These are phyloP conservation scores for Pristionchus japonicus DNA, from an alignment of 2,888 invertebrate species.

Conservation along the genomic window DNA sequence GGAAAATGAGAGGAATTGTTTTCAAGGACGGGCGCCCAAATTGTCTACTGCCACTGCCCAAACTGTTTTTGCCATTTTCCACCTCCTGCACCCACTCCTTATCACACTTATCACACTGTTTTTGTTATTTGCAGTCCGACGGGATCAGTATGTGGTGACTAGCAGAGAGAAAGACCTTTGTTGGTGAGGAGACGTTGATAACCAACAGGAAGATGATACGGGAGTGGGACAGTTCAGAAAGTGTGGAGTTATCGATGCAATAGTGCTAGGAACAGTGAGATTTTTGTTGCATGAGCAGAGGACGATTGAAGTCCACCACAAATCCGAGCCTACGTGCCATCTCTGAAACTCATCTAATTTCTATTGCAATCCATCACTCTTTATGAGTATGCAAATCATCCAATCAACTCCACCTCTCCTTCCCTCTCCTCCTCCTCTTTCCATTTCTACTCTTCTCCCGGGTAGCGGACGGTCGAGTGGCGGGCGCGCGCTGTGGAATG, in stretches of 20 bases:
- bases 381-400: not conserved
- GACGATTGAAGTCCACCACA: not conserved
- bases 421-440: not conserved
- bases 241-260: no score
- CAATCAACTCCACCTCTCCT: not conserved
- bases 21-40: not conserved
- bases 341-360: not conserved
- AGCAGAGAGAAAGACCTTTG: not conserved
- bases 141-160: slow-evolving; percentile 3
- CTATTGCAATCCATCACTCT: not conserved
- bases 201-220: no score
- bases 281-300: not conserved
- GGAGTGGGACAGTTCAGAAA: no score
- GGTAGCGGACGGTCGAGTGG: slow-evolving; percentile 13
- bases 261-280: not conserved
- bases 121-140: not conserved
- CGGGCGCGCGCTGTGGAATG: not conserved
- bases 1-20: not conserved
- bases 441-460: slow-evolving; percentile 32
- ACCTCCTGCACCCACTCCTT: not conserved
- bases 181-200: not conserved
- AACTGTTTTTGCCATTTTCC: slow-evolving; percentile 9
- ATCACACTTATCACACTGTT: not conserved
- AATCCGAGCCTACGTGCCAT: not conserved
- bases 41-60: not conserved